Evolutionary conservation across 2,113 vertebrate genomes (phyloP), one percentile per base, ranked within the genome.

Genomic region (Planiliza haematocheilus): DNA sequence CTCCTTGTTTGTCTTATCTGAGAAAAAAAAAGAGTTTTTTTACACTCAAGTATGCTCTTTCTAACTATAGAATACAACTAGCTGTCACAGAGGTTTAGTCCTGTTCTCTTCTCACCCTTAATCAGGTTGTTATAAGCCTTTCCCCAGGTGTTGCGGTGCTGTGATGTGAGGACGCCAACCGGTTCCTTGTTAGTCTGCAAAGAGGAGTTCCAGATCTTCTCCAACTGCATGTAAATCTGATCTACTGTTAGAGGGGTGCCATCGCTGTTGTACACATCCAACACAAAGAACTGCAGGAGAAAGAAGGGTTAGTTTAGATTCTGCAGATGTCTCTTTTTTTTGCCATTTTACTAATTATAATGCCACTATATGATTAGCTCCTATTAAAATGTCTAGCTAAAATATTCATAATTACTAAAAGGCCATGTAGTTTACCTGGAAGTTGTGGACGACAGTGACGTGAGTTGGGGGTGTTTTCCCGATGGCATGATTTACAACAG

Each of bases 201-300:
- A 1, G 98, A 99, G 0, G 96, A 96, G 81, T 97, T 99, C 97
- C 97, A 99, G 84, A 99, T 97, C 93, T 99, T 99, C 85, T 99
- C 97, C 84, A 99, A 84, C 90, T 99, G 97, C 86, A 88, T 90
- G 55, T 97, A 96, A 50, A 99, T 92, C 94, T 99, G 97, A 76
- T 98, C 96, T 0, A 95, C 86, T 0, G 96, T 98, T 55, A 99
- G 93, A 0, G 94, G 94, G 0, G 92, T 94, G 17, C 96, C 95
- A 0, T 99, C 95, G 1, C 95, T 97, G 92, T 96, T 95, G 90
- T 98, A 99, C 62, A 99, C 97, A 4, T 97, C 96, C 89, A 99
- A 77, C 70, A 97, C 93, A 48, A 99, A 99, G 85, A 99, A 99
- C 98, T 99, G 82, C 10, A 34, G 62, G 53, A 8, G 18, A 34